A percentile compares a stretch with the other conserved stretches of the same genome.
Evolutionary conservation across 2,888 invertebrate species (phyloP).

Genomic region (Metellina segmentata): DNA sequence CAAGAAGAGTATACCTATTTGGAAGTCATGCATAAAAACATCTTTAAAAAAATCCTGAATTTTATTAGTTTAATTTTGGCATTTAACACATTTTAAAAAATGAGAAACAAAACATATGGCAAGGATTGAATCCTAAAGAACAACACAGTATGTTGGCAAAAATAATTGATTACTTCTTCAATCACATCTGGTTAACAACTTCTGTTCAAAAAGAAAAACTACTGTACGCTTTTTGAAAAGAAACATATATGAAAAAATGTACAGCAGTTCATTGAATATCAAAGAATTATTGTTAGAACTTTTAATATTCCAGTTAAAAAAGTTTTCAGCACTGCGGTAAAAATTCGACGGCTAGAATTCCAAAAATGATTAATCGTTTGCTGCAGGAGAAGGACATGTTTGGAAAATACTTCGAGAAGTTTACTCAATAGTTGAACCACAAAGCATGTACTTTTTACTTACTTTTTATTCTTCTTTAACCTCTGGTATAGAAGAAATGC

Average conservation of each 20-base stretch:
- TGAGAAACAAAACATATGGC: too few species aligned
- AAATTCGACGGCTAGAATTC: constrained; percentile 58
- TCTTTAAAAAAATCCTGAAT: too few species aligned
- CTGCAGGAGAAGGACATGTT: constrained; percentile 17
- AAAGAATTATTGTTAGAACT: constrained; percentile 24
- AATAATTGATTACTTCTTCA: too few species aligned
- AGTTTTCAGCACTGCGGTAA: constrained; percentile 15
- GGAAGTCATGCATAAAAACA: too few species aligned
- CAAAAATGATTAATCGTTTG: constrained; percentile 62
- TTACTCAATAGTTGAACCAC: constrained; percentile 33
- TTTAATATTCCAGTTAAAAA: constrained; percentile 24
- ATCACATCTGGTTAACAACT: too few species aligned
- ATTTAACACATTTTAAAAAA: too few species aligned
- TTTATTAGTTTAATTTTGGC: too few species aligned
- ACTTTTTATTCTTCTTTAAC: background rate
- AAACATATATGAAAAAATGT: too few species aligned
- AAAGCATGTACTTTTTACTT: background rate
- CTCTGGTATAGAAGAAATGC: background rate
- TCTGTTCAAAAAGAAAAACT: background rate
- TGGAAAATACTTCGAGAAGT: constrained; percentile 38
- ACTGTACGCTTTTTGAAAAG: background rate
- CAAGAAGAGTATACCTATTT: too few species aligned
- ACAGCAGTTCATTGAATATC: background rate
- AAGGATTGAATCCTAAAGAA: too few species aligned
- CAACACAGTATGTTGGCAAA: too few species aligned